phyloP scores from a whole-genome alignment of 37 sponge, comb jelly and placozoan species.

The Tethya wilhelma region DNA sequence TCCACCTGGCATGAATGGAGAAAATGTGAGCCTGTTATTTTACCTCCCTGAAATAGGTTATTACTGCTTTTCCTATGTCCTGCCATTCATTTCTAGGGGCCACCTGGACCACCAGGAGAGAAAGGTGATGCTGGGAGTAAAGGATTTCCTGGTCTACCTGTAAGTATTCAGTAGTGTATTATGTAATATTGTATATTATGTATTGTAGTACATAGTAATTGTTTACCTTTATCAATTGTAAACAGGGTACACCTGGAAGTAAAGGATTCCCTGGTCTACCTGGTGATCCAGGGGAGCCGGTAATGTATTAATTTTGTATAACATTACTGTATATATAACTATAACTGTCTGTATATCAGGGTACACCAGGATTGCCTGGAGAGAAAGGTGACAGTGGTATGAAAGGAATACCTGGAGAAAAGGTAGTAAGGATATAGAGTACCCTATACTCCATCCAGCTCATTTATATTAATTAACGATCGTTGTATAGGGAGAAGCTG shows the following conservation, averaged over 20 bases:
- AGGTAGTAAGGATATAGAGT: neutral
- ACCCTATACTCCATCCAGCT: neutral
- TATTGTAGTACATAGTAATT: neutral
- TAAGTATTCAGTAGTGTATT: neutral
- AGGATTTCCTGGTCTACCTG: neutral
- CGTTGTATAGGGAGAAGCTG: neutral
- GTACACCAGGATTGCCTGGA: constrained; percentile 1
- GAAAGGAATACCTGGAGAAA: constrained; percentile 7
- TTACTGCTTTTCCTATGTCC: neutral
- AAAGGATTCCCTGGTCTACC: neutral
- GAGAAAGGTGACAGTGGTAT: constrained; percentile 8
- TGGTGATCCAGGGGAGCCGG: constrained; percentile 5
- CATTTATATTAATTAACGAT: no score
- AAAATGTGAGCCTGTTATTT: no score
- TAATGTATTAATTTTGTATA: neutral
- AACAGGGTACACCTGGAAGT: neutral
- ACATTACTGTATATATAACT: neutral
- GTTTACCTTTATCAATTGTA: neutral
- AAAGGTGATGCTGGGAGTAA: neutral
- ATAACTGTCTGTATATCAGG: neutral
- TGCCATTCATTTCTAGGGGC: neutral
- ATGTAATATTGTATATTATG: neutral
- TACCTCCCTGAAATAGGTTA: neutral
- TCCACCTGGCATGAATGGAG: neutral
- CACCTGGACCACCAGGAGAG: neutral